These are phyloP conservation scores for Sphaerophoria taeniata DNA, from an alignment of 2,888 invertebrate genomes.

Conservation along the genomic window DNA sequence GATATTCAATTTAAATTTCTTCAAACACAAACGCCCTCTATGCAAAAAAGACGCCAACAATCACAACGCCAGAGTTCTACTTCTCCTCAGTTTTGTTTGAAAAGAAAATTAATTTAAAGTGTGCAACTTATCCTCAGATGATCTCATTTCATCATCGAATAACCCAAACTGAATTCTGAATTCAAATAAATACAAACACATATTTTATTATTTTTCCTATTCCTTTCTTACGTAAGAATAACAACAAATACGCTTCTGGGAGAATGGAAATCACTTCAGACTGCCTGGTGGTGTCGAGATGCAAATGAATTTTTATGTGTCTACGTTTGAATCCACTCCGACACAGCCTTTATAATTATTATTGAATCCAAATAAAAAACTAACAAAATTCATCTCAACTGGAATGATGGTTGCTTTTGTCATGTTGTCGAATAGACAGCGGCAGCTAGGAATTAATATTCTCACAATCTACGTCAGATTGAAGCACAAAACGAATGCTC, in stretches of 20 bases:
- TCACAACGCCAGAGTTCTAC: no score
- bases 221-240: constrained; percentile 16
- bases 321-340: not conserved
- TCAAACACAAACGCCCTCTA: no score
- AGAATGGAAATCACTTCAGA: constrained; percentile 22
- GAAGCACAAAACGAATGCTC: not conserved
- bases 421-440: constrained; percentile 6
- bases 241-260: constrained; percentile 3
- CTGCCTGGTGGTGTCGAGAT: constrained; percentile 18
- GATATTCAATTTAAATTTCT: not conserved
- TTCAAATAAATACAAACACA: not conserved
- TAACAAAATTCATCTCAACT: constrained; percentile 9
- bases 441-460: constrained; percentile 18
- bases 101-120: not conserved
- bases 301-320: constrained; percentile 3
- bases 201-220: not conserved
- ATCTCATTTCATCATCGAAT: constrained; percentile 22
- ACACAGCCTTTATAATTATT: not conserved
- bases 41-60: no score
- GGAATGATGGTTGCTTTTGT: constrained; percentile 4
- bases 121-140: constrained; percentile 22
- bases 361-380: not conserved
- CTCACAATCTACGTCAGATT: not conserved
- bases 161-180: not conserved
- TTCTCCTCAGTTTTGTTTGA: no score